Conservation (phyloP, 2,797 vertebrate species). For the Crax fasciolata region DNA sequence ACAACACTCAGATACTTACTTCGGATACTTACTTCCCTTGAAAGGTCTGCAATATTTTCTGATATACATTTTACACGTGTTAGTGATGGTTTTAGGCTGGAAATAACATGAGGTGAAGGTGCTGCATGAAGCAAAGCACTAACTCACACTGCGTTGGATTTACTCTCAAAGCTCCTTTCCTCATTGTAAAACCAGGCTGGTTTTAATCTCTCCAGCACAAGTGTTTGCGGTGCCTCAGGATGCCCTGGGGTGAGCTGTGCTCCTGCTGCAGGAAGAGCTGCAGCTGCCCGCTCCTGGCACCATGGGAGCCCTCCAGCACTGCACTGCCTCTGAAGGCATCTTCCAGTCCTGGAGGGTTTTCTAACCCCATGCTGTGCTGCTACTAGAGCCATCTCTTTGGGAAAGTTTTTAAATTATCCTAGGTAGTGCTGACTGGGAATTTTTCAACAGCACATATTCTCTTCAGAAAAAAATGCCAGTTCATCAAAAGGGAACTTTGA, state of each 20-base stretch:
- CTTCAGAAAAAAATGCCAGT: background rate
- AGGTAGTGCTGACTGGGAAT: background rate
- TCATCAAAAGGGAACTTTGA: background rate
- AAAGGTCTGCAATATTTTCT: background rate
- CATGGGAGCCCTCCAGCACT: background rate
- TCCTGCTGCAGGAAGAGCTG: fast-evolving
- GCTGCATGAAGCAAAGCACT: background rate
- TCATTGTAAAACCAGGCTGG: background rate
- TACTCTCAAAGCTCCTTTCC: background rate
- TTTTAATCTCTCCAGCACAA: background rate
- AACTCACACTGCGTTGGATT: background rate
- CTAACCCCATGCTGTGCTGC: fast-evolving
- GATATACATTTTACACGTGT: background rate
- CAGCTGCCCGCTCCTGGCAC: background rate
- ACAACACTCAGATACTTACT: background rate
- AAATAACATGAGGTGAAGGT: background rate
- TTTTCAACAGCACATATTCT: background rate
- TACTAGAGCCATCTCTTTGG: background rate
- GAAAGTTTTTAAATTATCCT: background rate
- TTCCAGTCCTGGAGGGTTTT: background rate
- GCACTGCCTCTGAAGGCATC: background rate
- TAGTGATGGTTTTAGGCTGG: background rate
- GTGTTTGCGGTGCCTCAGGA: background rate
- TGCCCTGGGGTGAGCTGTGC: background rate
- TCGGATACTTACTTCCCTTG: background rate